Conservation (phyloP, 2,113 vertebrate genomes). For the Erpornis zantholeuca region DNA sequence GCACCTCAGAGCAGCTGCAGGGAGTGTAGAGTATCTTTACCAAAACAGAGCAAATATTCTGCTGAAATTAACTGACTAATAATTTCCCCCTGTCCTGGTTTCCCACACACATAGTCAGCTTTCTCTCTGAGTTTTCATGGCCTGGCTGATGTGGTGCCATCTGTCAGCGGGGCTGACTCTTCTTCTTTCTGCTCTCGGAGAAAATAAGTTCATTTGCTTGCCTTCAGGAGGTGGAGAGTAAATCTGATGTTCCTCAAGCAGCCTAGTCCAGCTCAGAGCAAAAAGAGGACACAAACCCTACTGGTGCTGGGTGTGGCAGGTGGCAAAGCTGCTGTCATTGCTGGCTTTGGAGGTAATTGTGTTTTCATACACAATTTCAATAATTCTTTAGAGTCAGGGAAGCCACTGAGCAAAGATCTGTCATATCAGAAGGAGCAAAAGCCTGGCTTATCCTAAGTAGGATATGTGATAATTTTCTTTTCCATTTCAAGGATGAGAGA, state of each 20-base stretch:
- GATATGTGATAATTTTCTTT: background rate
- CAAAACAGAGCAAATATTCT: background rate
- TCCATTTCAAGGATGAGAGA: background rate
- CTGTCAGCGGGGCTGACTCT: background rate
- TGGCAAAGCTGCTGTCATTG: background rate
- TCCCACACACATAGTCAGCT: background rate
- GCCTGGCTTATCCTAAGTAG: background rate
- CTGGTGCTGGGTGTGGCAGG: background rate
- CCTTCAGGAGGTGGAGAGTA: background rate
- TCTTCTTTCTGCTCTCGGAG: background rate
- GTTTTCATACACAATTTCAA: background rate
- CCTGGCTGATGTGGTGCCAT: background rate
- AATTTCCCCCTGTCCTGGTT: background rate
- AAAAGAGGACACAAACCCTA: background rate
- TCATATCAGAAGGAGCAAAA: background rate
- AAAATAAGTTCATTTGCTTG: background rate
- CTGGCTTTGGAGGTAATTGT: background rate
- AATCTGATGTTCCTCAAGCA: background rate
- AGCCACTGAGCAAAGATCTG: background rate
- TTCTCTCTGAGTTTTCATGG: background rate
- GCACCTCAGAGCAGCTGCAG: background rate
- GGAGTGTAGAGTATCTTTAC: background rate
- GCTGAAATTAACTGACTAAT: constrained; percentile 7
- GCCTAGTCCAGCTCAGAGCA: background rate
- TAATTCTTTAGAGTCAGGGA: background rate